Percentiles rank a stretch among this genome's conserved stretches.
Evolutionary conservation across 2,888 invertebrate genomes (phyloP).

Genomic region (Lottia scabra): DNA sequence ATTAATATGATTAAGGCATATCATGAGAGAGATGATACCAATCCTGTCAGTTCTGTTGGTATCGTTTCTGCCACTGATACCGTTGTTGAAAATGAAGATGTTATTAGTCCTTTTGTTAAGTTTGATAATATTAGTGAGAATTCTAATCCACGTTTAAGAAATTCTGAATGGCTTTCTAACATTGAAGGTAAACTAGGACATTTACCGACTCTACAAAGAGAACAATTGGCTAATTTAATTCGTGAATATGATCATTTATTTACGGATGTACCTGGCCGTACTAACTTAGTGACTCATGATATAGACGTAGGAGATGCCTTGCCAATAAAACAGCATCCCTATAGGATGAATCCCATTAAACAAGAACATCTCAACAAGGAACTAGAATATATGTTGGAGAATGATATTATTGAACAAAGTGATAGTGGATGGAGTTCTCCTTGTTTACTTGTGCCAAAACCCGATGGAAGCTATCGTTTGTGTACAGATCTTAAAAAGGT

Average conservation of each 20-base stretch:
- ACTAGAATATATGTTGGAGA: constrained; percentile 37
- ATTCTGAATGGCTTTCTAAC: not conserved
- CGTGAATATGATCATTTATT: constrained; percentile 10
- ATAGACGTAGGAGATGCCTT: constrained; percentile 16
- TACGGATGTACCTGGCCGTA: constrained; percentile 15
- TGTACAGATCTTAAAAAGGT: constrained; percentile 41
- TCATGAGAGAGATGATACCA: not conserved
- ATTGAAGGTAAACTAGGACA: not conserved
- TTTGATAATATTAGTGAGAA: too few relatives aligned
- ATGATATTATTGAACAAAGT: constrained; percentile 42
- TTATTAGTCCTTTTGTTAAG: not conserved
- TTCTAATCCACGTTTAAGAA: too few relatives aligned
- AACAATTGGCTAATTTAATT: not conserved
- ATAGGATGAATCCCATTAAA: constrained; percentile 20
- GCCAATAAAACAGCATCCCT: constrained; percentile 22
- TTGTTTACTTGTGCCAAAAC: constrained; percentile 35
- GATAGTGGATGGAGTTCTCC: constrained; percentile 40
- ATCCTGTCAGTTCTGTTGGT: not conserved
- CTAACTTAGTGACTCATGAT: constrained; percentile 13
- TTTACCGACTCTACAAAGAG: not conserved
- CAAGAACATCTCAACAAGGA: constrained; percentile 23
- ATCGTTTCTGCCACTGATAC: not conserved
- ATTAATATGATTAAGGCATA: constrained; percentile 19
- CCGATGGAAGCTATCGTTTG: constrained; percentile 28
- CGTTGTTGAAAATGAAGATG: not conserved